Base-by-base conservation (phyloP, 2,113 vertebrate genomes). In the Daubentonia madagascariensis region DNA sequence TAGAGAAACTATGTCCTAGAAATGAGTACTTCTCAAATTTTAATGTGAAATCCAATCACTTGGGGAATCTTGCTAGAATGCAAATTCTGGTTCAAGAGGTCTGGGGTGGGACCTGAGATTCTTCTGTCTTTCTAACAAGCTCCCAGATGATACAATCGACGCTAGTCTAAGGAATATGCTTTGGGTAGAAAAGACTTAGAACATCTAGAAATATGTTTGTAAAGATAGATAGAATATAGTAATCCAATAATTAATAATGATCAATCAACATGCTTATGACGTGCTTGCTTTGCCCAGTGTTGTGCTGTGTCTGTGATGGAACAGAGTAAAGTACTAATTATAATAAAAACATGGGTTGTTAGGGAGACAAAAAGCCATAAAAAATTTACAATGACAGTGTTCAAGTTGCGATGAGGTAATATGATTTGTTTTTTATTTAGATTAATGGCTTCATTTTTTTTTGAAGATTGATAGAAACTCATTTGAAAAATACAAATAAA, bases 351-450 rank as follows among this genome's bases (percentile, higher is more conserved):
- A 40, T 45, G 22, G 37, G 32, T 93, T 25, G 72, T 67, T 90
- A 85, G 40, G 16, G 30, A 87, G 76, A 80, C 4, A 90, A 70
- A 61, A 80, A 37, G 23, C n/a, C 70, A 83, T 40, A 73, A 88
- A 75, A 79, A 89, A 43, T 88, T 68, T 79, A 63, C 13, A 83
- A 25, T 50, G 59, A 48, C 9, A 45, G 37, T 86, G 6, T 88
- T 94, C 20, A 92, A n/a, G 8, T 68, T 94, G 57, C 85, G 81
- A 72, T 93, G 84, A 93, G 25, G 22, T 87, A 57, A 72, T n/a
- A 32, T 76, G 68, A 79, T 87, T 76, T 95, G 25, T 11, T 90
- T 95, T 92, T 90, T 81, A 50, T 95, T 96, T 85, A 50, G 1
- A 78, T 86, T 92, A 86, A 93, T 83, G 25, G 13, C 16, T 81